phyloP scores from a whole-genome alignment of 2,797 vertebrate genomes.

The Peromyscus nudipes region DNA sequence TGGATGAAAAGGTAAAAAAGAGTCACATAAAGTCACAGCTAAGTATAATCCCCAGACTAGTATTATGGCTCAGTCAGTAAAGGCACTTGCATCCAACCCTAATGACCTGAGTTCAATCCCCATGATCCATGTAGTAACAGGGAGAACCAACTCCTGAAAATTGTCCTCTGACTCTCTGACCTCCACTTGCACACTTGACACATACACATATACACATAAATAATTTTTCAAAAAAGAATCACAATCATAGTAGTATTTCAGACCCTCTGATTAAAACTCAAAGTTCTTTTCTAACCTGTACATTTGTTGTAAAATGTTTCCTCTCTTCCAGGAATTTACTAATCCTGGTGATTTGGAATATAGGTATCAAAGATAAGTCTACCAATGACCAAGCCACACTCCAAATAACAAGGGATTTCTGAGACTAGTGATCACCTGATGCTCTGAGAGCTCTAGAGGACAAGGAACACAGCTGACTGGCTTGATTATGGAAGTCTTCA shows the following conservation, averaged over 20 bases:
- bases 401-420: neutral
- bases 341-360: neutral
- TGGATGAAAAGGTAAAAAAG: neutral
- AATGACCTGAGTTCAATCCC: neutral
- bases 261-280: neutral
- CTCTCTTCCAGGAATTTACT: constrained; percentile 28
- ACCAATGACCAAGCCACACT: neutral
- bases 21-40: neutral
- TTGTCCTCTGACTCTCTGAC: neutral
- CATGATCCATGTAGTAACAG: neutral
- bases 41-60: neutral
- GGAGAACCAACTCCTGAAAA: neutral
- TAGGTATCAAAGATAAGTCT: neutral
- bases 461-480: neutral
- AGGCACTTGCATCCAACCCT: neutral
- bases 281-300: neutral
- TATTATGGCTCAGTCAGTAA: neutral
- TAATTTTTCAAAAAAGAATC: neutral
- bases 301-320: constrained; percentile 33
- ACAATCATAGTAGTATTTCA: neutral
- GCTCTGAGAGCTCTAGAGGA: neutral
- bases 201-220: neutral
- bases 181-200: neutral
- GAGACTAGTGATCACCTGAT: neutral
- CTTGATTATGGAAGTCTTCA: neutral